These are phyloP conservation scores for Thyatira batis DNA, from an alignment of 2,888 invertebrate genomes.

Conservation along the genomic window DNA sequence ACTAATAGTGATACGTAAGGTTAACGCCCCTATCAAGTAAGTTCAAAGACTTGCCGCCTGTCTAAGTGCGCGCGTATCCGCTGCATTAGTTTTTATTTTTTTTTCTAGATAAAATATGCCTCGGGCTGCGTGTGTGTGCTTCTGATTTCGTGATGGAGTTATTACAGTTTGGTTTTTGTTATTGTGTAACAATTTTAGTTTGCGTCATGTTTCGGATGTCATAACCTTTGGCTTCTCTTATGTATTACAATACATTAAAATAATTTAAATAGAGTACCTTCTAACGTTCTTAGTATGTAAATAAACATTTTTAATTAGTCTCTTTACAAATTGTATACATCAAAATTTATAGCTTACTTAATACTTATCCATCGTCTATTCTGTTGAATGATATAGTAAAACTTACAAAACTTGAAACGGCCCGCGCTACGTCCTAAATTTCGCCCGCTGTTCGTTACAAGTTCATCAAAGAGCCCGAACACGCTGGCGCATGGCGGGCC, in stretches of 20 bases:
- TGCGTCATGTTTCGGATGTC: too few relatives aligned
- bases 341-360: too few relatives aligned
- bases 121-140: neutral
- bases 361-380: neutral
- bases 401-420: neutral
- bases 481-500: too few relatives aligned
- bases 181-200: neutral
- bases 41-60: conserved; percentile 15
- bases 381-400: neutral
- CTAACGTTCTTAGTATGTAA: too few relatives aligned
- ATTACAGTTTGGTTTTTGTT: neutral
- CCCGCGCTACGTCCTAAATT: neutral
- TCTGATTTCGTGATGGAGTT: neutral
- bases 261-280: too few relatives aligned
- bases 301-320: too few relatives aligned
- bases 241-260: too few relatives aligned
- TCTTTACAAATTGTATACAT: too few relatives aligned
- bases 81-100: conserved; percentile 5
- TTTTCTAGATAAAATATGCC: neutral
- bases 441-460: conserved; percentile 35
- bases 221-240: too few relatives aligned
- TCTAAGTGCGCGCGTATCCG: neutral
- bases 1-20: conserved; percentile 20
- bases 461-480: conserved; percentile 67
- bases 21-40: conserved; percentile 13